Evolutionary conservation across 2,797 vertebrate genomes (phyloP), one percentile per base, ranked within the genome.

Genomic region (Gouania willdenowi): DNA sequence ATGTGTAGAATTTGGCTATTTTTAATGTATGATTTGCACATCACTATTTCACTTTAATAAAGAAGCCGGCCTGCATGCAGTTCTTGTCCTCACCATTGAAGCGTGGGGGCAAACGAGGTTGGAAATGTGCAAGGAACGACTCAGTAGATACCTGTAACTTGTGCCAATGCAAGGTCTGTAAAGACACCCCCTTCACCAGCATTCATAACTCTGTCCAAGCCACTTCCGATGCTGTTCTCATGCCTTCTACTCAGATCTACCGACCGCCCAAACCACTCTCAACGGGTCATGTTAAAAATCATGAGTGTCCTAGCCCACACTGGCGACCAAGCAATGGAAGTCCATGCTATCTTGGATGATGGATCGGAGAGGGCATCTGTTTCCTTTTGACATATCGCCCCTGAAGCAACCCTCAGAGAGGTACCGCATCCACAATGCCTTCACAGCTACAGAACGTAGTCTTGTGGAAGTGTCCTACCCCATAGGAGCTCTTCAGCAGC

Each of bases 261-360:
- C 4, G 43, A 61, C 5, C 37, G 20, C 27, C 50, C 50, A 1
- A 62, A 52, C 7, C 28, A 39, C 8, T 35, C 41, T 4, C 52
- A 20, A 1, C 63, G 31, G n/a, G 65, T 66, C 3, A 57, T 73
- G 41, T 3, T 67, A 19, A 67, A 72, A 7, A 32, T 68, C 0
- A 28, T 65, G 1, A 61, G 61, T 8, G 45, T 66, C 3, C 6
- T 43, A 1, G 14, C 73, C 1, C 37, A 62, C 3, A 36, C 56
- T 15, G 5, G 7, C 12, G 5, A 27, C 4, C n/a, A 11, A 11
- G 6, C 14, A 3, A 13, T 57, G 6, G 39, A 49, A 44, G 49
- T 44, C 1, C 38, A 18, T 20, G 25, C 45, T 5, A 28, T 50
- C 1, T 27, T 58, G 0, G 39, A 49, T 1, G 16, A 49, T 0